Percentiles rank a stretch among this genome's conserved stretches.
Evolutionary conservation across 2,113 vertebrate genomes (phyloP).

Genomic region (Engraulis encrasicolus): DNA sequence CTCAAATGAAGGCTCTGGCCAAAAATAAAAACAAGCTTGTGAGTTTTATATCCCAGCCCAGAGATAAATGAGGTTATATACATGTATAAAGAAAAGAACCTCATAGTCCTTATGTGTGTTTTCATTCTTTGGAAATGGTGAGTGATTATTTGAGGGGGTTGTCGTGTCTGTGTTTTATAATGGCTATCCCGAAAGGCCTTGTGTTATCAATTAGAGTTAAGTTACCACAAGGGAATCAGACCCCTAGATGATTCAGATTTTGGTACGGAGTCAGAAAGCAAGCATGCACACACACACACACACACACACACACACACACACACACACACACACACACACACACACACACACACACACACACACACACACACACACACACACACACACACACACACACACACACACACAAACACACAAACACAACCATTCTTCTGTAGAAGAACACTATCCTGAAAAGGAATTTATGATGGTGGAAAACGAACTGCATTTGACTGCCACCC

Average conservation of each 20-base stretch:
- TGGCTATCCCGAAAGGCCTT: not conserved
- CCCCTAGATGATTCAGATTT: not conserved
- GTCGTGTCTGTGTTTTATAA: not conserved
- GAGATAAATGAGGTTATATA: not conserved
- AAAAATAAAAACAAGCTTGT: not conserved
- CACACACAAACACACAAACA: too few relatives aligned
- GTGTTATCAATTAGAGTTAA: slow-evolving; percentile 16
- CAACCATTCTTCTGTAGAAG: not conserved
- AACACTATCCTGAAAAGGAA: not conserved
- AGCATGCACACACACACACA: too few relatives aligned
- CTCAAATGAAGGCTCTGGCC: not conserved
- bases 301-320: too few relatives aligned
- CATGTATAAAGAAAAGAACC: not conserved
- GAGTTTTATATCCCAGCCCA: not conserved
- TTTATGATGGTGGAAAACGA: not conserved
- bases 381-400: too few relatives aligned
- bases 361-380: too few relatives aligned
- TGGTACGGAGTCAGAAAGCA: not conserved
- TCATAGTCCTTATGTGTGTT: not conserved
- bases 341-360: too few relatives aligned
- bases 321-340: too few relatives aligned
- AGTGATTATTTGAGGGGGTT: not conserved
- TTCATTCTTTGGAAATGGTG: not conserved
- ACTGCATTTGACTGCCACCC: not conserved
- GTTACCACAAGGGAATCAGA: not conserved